A percentile compares a stretch with the other conserved stretches of the same genome.
Conservation (phyloP, 2,888 invertebrate genomes). For the Agriopis aurantiaria region DNA sequence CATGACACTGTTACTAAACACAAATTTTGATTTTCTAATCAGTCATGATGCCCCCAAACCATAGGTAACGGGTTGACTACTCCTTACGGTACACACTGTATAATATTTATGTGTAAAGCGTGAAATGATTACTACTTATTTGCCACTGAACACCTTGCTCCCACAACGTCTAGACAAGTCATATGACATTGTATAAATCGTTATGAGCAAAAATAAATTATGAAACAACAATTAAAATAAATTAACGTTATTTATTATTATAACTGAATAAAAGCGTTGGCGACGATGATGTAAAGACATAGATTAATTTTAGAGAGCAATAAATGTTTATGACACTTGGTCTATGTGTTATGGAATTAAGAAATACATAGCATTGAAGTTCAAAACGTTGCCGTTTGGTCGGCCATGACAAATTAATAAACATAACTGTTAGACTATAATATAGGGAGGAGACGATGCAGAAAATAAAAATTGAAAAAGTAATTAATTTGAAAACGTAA, state of each 20-base stretch:
- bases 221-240: conserved; percentile 25
- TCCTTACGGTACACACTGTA: too few relatives aligned
- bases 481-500: not conserved
- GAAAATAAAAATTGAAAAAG: not conserved
- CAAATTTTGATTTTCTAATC: too few relatives aligned
- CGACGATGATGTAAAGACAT: conserved; percentile 58
- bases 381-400: conserved; percentile 50
- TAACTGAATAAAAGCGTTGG: conserved; percentile 48
- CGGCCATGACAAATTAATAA: conserved; percentile 54
- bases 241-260: conserved; percentile 29
- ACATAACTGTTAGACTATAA: conserved; percentile 27
- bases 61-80: too few relatives aligned
- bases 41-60: too few relatives aligned
- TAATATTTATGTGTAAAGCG: not conserved
- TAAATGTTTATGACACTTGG: conserved; percentile 61
- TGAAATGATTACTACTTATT: not conserved
- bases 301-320: conserved; percentile 66
- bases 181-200: conserved; percentile 16
- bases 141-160: conserved; percentile 9
- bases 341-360: conserved; percentile 56
- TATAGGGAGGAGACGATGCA: conserved; percentile 33
- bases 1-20: too few relatives aligned
- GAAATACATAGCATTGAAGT: conserved; percentile 54
- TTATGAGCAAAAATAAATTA: conserved; percentile 28
- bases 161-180: conserved; percentile 23